Evolutionary conservation across 2,888 invertebrate genomes (phyloP).

Genomic region (Latrodectus elegans): DNA sequence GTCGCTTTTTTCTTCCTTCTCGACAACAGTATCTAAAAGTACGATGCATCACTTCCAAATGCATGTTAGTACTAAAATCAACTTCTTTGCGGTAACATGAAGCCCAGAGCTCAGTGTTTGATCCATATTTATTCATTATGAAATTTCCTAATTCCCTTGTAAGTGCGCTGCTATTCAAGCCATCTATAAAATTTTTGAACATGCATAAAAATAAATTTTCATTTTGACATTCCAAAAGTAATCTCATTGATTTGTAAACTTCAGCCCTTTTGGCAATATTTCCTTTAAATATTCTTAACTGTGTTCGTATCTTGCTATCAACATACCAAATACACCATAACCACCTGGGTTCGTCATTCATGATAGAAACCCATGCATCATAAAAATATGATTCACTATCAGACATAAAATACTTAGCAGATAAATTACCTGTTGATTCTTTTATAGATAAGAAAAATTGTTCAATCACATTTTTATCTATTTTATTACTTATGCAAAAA

Average conservation of each 20-base stretch:
- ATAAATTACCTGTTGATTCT: conserved; percentile 33
- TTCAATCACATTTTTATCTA: conserved; percentile 16
- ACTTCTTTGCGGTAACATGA: conserved; percentile 37
- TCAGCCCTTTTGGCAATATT: conserved; percentile 37
- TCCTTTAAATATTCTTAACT: conserved; percentile 31
- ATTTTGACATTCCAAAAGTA: conserved; percentile 32
- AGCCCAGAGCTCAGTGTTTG: conserved; percentile 38
- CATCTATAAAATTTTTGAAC: conserved; percentile 33
- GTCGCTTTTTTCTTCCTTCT: conserved; percentile 17
- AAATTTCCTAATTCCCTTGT: conserved; percentile 20
- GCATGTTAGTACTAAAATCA: conserved; percentile 32
- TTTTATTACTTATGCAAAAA: conserved; percentile 48
- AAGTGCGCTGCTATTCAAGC: neutral
- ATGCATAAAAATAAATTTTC: conserved; percentile 24
- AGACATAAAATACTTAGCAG: conserved; percentile 41
- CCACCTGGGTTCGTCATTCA: conserved; percentile 42
- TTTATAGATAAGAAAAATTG: conserved; percentile 32
- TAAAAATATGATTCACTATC: conserved; percentile 30
- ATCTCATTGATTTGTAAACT: conserved; percentile 43
- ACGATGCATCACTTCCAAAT: conserved; percentile 28
- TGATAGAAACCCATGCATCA: conserved; percentile 44
- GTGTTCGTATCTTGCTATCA: conserved; percentile 22
- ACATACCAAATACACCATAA: conserved; percentile 47
- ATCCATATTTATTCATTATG: conserved; percentile 16
- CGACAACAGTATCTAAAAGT: conserved; percentile 25